A percentile compares a stretch with the other conserved stretches of the same genome.
These are phyloP conservation scores for Cryptoprocta ferox DNA, from an alignment of 2,797 vertebrate species.

Conservation along the genomic window DNA sequence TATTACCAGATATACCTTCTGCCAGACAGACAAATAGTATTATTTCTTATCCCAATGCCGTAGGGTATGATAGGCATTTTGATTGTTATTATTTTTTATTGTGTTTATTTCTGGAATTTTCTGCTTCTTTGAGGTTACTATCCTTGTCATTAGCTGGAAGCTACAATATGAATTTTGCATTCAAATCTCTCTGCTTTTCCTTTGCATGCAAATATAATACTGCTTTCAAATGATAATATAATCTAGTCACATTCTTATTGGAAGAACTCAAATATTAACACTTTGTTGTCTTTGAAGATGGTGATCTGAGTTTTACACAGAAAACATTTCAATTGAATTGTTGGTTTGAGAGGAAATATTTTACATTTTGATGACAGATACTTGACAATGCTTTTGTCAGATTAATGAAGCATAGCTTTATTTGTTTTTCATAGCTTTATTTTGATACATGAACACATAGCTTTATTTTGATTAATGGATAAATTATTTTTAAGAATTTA, in stretches of 20 bases:
- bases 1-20: conserved; percentile 70
- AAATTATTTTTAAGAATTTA: conserved; percentile 55
- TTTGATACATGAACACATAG: not conserved
- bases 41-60: conserved; percentile 50
- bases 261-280: conserved; percentile 46
- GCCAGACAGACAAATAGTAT: conserved; percentile 65
- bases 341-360: conserved; percentile 17
- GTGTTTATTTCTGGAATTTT: conserved; percentile 61
- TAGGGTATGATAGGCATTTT: conserved; percentile 44
- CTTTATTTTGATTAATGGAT: not conserved
- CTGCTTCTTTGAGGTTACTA: conserved; percentile 31
- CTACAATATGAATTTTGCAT: conserved; percentile 72
- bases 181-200: conserved; percentile 39
- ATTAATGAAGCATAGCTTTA: not conserved
- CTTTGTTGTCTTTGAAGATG: conserved; percentile 23
- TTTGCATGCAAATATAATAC: conserved; percentile 64
- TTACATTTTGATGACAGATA: conserved; percentile 37
- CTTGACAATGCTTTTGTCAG: conserved; percentile 26
- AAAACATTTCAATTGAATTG: conserved; percentile 54
- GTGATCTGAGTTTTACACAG: conserved; percentile 9
- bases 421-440: conserved; percentile 23
- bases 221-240: conserved; percentile 63
- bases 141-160: conserved; percentile 68
- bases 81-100: conserved; percentile 72
- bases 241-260: conserved; percentile 50